Evolutionary conservation across 53 echinoderm and acorn worm species (phyloP).

Genomic region (Patiria pectinifera): DNA sequence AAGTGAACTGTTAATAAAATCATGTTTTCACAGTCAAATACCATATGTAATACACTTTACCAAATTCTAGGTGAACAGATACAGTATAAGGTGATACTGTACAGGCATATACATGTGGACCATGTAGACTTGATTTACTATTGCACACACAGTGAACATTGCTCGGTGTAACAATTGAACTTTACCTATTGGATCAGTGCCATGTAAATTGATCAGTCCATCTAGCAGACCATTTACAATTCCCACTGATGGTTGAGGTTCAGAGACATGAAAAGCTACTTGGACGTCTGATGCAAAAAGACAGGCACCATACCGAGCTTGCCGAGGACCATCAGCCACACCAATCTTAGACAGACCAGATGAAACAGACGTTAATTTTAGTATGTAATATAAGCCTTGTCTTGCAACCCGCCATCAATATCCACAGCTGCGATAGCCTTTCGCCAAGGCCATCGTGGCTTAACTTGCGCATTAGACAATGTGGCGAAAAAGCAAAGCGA

Average conservation of each 20-base stretch:
- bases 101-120: not conserved
- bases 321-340: slow-evolving; percentile 17
- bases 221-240: not conserved
- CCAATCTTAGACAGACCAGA: slow-evolving; percentile 48
- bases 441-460: no score
- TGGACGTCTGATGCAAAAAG: slow-evolving; percentile 7
- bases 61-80: no score
- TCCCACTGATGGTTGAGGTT: slow-evolving; percentile 31
- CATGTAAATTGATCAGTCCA: not conserved
- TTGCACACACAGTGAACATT: not conserved
- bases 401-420: no score
- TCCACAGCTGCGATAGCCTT: no score
- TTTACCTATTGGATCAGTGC: slow-evolving; percentile 12
- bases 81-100: not conserved
- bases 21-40: no score
- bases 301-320: slow-evolving; percentile 35
- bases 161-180: not conserved
- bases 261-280: not conserved
- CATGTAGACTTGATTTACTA: no score
- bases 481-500: no score
- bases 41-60: no score
- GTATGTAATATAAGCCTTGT: no score
- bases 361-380: not conserved
- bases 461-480: no score
- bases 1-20: not conserved